phyloP scores from a whole-genome alignment of 2,888 invertebrate genomes.

The Apamea crenata region DNA sequence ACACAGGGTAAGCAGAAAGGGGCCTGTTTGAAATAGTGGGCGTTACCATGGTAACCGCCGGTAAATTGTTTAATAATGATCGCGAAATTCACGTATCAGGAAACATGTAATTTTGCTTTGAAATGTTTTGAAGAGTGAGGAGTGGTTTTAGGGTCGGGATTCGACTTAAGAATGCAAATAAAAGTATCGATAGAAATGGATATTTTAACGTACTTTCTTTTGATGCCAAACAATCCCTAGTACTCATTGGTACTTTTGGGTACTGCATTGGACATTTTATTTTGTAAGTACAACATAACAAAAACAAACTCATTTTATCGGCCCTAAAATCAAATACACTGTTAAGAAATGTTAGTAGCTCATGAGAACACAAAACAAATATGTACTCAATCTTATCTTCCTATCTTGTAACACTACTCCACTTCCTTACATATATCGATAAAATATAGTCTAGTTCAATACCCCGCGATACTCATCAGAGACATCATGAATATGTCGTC shows the following conservation, averaged over 20 bases:
- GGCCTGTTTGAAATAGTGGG: constrained; percentile 73
- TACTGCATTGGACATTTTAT: background rate
- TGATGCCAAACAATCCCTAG: background rate
- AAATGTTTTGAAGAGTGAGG: constrained; percentile 71
- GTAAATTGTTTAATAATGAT: constrained; percentile 87
- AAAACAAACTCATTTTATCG: constrained; percentile 23
- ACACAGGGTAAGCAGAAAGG: constrained; percentile 41
- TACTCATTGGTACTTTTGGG: background rate
- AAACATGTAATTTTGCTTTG: constrained; percentile 86
- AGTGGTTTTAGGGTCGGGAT: constrained; percentile 40
- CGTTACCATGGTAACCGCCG: constrained; percentile 83
- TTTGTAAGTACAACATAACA: background rate
- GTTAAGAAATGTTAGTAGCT: constrained; percentile 20
- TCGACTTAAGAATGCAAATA: background rate
- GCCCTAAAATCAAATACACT: constrained; percentile 18
- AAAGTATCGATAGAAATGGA: constrained; percentile 35
- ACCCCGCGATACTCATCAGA: constrained; percentile 35
- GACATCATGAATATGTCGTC: constrained; percentile 5
- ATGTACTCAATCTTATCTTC: constrained; percentile 53
- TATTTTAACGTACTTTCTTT: background rate
- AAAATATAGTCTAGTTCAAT: constrained; percentile 61
- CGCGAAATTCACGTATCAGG: constrained; percentile 83
- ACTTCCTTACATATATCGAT: constrained; percentile 62
- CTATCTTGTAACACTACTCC: constrained; percentile 44
- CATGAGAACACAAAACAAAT: constrained; percentile 34